Evolutionary conservation across 2,888 invertebrate genomes (phyloP).

Genomic region (Mactromeris polynyma): DNA sequence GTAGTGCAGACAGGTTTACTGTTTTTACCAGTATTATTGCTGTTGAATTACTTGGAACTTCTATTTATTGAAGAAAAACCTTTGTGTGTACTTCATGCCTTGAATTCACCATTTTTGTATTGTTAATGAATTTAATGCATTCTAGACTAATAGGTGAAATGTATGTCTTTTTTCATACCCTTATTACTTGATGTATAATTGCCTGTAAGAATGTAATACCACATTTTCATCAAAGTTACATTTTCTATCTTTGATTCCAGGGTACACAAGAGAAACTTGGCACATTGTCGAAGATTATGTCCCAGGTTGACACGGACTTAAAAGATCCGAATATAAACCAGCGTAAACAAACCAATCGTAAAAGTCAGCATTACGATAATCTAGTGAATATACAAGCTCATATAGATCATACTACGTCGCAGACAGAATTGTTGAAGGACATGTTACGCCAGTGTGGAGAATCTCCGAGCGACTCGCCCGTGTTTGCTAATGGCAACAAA

Average conservation of each 20-base stretch:
- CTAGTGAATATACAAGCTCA: constrained; percentile 75
- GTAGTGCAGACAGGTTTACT: too few species aligned
- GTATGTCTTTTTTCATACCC: too few species aligned
- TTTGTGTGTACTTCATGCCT: too few species aligned
- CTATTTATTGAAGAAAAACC: too few species aligned
- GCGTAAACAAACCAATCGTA: constrained; percentile 75
- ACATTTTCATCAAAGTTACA: too few species aligned
- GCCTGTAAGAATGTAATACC: too few species aligned
- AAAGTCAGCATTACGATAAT: constrained; percentile 83
- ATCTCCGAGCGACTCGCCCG: constrained; percentile 71
- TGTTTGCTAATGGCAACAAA: constrained; percentile 58
- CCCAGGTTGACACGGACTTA: constrained; percentile 76
- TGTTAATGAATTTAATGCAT: too few species aligned
- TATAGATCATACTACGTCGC: constrained; percentile 74
- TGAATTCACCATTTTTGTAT: too few species aligned
- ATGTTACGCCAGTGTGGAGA: constrained; percentile 81
- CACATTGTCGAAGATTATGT: constrained; percentile 77
- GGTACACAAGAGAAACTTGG: constrained; percentile 77
- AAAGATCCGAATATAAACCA: constrained; percentile 78
- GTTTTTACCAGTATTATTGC: too few species aligned
- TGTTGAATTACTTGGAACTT: too few species aligned
- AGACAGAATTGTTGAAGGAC: constrained; percentile 79
- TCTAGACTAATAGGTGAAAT: too few species aligned
- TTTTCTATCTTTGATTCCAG: constrained; percentile 49
- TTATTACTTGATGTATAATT: too few species aligned